A percentile compares a stretch with the other conserved stretches of the same genome.
Evolutionary conservation across 2,113 vertebrate genomes (phyloP).

Genomic region (Gyps fulvus): DNA sequence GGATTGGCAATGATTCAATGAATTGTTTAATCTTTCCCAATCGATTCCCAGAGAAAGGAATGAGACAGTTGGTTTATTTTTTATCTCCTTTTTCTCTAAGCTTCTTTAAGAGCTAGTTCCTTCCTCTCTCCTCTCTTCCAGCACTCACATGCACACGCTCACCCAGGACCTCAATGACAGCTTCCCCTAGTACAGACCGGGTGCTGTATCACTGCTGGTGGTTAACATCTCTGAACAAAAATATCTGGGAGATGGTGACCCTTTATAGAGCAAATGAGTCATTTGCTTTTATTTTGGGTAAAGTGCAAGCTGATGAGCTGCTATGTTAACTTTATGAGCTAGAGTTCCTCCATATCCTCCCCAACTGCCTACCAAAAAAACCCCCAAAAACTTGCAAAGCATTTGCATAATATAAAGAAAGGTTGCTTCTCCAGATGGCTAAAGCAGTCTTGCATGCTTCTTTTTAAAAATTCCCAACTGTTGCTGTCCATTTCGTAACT

Average conservation of each 20-base stretch:
- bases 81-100: neutral
- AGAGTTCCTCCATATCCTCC: neutral
- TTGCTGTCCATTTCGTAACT: slow-evolving; percentile 4
- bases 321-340: neutral
- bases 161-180: neutral
- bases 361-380: neutral
- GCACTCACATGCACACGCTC: neutral
- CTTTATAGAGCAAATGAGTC: neutral
- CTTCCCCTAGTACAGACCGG: neutral
- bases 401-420: neutral
- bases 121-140: neutral
- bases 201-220: neutral
- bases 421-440: slow-evolving; percentile 15
- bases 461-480: neutral
- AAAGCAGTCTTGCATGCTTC: neutral
- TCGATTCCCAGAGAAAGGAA: neutral
- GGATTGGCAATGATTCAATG: slow-evolving; percentile 29
- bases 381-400: neutral
- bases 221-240: neutral
- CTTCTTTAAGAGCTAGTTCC: neutral
- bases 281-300: neutral
- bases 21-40: slow-evolving; percentile 52
- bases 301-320: neutral
- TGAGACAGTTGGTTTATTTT: neutral
- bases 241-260: neutral